A percentile compares a stretch with the other conserved stretches of the same genome.
These are phyloP conservation scores for Grallaria varia DNA, from an alignment of 2,113 vertebrate genomes.

Conservation along the genomic window DNA sequence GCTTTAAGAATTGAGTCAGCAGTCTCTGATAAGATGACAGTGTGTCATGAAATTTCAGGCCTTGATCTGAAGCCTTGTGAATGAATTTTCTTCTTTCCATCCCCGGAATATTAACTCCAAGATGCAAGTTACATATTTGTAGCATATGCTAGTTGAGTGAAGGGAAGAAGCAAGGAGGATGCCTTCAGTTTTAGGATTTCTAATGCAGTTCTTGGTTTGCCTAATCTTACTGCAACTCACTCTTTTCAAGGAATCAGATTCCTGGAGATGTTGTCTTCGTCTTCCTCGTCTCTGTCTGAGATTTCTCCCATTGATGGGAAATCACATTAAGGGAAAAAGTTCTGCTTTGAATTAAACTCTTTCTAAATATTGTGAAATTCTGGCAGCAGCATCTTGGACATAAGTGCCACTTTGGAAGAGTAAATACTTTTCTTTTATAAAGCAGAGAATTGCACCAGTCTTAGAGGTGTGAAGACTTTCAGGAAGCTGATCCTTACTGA, in stretches of 20 bases:
- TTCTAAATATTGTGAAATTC: neutral
- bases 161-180: neutral
- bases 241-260: neutral
- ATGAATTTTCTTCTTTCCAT: neutral
- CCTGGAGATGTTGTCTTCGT: neutral
- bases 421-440: slow-evolving; percentile 3
- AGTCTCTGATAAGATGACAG: neutral
- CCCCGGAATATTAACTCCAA: neutral
- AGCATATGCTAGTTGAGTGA: neutral
- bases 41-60: neutral
- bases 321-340: neutral
- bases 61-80: neutral
- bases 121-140: neutral
- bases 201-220: neutral
- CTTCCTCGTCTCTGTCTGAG: neutral
- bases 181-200: neutral
- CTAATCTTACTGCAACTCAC: neutral
- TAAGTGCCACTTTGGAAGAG: neutral
- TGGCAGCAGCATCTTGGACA: neutral
- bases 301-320: neutral
- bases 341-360: neutral
- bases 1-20: slow-evolving; percentile 25
- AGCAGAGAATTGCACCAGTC: neutral
- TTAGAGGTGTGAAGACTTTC: neutral
- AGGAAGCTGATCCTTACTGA: neutral